These are phyloP conservation scores for Lagopus leucura DNA, from an alignment of 2,113 vertebrate genomes.

Conservation along the genomic window DNA sequence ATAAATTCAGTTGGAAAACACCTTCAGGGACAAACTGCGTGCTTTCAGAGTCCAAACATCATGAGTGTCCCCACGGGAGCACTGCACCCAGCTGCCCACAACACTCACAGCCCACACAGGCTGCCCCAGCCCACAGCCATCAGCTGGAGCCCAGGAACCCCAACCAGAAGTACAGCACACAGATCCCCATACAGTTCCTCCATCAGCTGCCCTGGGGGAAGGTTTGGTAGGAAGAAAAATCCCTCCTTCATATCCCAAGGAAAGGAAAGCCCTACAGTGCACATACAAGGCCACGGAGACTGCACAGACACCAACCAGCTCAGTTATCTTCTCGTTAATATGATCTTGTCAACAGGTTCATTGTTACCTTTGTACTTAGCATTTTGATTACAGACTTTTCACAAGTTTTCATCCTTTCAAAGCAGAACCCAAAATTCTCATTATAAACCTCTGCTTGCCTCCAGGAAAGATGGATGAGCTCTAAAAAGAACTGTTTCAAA, in stretches of 20 bases:
- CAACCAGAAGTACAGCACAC: neutral
- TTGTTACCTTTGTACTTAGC: neutral
- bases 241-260: neutral
- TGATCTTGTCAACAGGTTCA: neutral
- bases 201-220: neutral
- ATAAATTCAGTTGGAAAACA: neutral
- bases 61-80: neutral
- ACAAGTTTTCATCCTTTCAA: neutral
- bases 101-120: accelerated
- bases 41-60: neutral
- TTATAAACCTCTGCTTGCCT: neutral
- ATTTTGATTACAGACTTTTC: neutral
- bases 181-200: neutral
- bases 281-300: accelerated
- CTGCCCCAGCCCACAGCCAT: too few species aligned
- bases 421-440: neutral
- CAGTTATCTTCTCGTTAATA: neutral
- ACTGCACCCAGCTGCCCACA: accelerated
- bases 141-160: too few species aligned
- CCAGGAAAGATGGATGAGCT: neutral
- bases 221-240: neutral
- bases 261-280: accelerated
- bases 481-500: neutral
- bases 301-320: neutral
- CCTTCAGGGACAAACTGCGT: accelerated